phyloP scores from a whole-genome alignment of 1,140 invertebrate genomes.

The Hycleus cichorii region DNA sequence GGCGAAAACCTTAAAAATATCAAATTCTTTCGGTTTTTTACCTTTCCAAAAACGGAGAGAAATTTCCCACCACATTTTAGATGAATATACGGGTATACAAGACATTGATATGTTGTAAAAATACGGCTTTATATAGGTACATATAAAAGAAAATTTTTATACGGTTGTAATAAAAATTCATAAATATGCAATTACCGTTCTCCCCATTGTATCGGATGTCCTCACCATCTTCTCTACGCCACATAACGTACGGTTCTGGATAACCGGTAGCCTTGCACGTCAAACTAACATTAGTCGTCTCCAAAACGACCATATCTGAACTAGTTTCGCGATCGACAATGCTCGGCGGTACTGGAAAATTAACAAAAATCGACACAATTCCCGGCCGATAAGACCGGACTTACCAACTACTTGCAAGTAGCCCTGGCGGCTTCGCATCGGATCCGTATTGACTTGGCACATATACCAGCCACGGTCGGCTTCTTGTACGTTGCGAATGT shows the following conservation, averaged over 20 bases:
- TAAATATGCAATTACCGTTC: slow-evolving; percentile 25
- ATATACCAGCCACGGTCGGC: slow-evolving; percentile 77
- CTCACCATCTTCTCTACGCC: slow-evolving; percentile 80
- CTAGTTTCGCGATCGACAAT: slow-evolving; percentile 80
- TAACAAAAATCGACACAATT: no score
- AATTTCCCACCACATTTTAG: no score
- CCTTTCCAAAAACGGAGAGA: no score
- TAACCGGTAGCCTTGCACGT: slow-evolving; percentile 82
- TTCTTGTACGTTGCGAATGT: slow-evolving; percentile 74
- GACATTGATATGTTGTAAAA: no score
- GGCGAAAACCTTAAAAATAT: no score
- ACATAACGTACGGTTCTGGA: slow-evolving; percentile 85
- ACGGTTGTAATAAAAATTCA: slow-evolving; percentile 17
- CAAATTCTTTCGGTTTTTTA: no score
- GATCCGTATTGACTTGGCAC: slow-evolving; percentile 80
- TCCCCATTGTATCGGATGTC: slow-evolving; percentile 65
- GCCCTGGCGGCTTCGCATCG: slow-evolving; percentile 74
- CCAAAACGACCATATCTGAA: slow-evolving; percentile 81
- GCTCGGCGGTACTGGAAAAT: slow-evolving; percentile 62
- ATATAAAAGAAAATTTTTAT: neutral
- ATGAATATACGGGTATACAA: no score
- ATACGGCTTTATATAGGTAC: no score
- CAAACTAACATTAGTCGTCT: slow-evolving; percentile 80
- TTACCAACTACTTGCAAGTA: slow-evolving; percentile 84
- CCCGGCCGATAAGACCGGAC: slow-evolving; percentile 28